Evolutionary conservation across 1,140 invertebrate species (phyloP), one percentile per base, ranked within the genome.

Genomic region (Ceratina calcarata): DNA sequence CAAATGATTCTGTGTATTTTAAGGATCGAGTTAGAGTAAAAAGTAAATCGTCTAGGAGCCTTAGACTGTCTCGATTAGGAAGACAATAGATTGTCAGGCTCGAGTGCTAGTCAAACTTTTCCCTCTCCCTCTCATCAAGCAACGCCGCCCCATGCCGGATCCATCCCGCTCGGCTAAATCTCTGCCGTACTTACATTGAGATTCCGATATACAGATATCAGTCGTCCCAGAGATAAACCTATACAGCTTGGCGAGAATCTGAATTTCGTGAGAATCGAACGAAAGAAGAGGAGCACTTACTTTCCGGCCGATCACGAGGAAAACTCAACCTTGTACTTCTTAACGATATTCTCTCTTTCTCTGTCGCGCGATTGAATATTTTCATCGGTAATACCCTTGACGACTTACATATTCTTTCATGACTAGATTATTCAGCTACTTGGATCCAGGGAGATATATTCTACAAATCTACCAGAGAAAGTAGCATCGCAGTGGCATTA

Each of bases 21-120:
- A 15, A 37, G 22, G 22, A 60, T 20, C 18, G 37, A 2, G 15
- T 2, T 2, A 10, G 0, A 4, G 16, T n/a, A 57, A 45, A 62
- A 45, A 57, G 27, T n/a, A 58, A 57, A 15, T 27, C 8, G 22
- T 49, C 62, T 45, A 45, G 3, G 20, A 68, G 22, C 2, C 45
- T 24, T 24, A 45, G 20, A 27, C 51, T 20, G 49, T 45, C 68
- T 71, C 68, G 67, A 78, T 78, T 49, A 72, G 16, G 27, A 64
- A 57, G 67, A 70, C 66, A 69, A 78, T 71, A 49, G 49, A 64
- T 78, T 24, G 60, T 65, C 60, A 49, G 51, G 55, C 22, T 60
- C 37, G 58, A 78, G 76, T 70, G 58, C 45, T 53, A 71, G 49
- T 32, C 58, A 71, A 78, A 72, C 49, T 72, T 78, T 71, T 37